phyloP scores from a whole-genome alignment of 2,888 invertebrate genomes.

The Cryptocephalus moraei region DNA sequence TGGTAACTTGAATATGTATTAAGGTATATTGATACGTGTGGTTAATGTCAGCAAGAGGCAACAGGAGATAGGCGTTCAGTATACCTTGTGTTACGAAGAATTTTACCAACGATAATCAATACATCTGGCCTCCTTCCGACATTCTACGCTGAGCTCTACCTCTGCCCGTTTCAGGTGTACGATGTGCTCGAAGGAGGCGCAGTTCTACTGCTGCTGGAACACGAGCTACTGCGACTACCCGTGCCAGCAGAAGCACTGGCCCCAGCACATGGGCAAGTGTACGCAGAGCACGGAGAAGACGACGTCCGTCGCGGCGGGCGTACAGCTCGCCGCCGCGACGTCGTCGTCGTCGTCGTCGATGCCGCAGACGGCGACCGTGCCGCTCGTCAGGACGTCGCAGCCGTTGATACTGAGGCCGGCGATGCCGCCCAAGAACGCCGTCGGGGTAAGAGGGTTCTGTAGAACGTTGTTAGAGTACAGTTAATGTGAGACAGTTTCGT shows the following conservation, averaged over 20 bases:
- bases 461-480: too few relatives aligned
- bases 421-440: background rate
- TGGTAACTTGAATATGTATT: slow-evolving; percentile 49
- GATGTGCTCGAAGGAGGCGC: slow-evolving; percentile 76
- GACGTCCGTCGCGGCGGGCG: too few relatives aligned
- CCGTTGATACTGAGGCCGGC: background rate
- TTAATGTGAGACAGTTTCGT: slow-evolving; percentile 3
- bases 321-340: too few relatives aligned
- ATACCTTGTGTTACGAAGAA: too few relatives aligned
- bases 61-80: too few relatives aligned
- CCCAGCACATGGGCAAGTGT: slow-evolving; percentile 57
- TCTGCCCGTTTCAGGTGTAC: slow-evolving; percentile 68
- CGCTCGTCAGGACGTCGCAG: background rate
- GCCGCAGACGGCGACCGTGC: too few relatives aligned
- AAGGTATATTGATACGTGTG: background rate
- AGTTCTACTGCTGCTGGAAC: slow-evolving; percentile 95
- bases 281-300: slow-evolving; percentile 34
- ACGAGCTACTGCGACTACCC: slow-evolving; percentile 86
- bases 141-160: too few relatives aligned
- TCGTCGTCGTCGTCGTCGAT: too few relatives aligned
- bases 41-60: too few relatives aligned
- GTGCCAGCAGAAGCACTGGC: slow-evolving; percentile 84
- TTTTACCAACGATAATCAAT: too few relatives aligned
- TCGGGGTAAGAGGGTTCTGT: too few relatives aligned
- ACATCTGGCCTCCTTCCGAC: too few relatives aligned